Evolutionary conservation across 1,140 invertebrate genomes (phyloP).

Genomic region (Apis cerana): DNA sequence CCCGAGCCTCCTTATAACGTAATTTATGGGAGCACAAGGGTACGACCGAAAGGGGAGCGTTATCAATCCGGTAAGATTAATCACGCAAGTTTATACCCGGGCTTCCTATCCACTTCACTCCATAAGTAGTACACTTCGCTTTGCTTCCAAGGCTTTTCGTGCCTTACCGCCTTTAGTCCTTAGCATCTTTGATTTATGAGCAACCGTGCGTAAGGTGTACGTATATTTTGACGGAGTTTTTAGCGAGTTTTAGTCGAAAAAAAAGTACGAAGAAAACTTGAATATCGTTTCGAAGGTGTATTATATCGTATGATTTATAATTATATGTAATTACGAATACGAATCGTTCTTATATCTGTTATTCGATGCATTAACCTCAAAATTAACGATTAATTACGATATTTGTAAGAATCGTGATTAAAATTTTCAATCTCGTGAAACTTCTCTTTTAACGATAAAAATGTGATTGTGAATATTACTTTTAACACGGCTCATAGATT

Average conservation of each 20-base stretch:
- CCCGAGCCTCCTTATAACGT: constrained; percentile 73
- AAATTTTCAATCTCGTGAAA: background rate
- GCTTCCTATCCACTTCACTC: constrained; percentile 74
- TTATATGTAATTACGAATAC: no score
- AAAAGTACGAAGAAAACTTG: background rate
- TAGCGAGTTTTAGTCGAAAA: constrained; percentile 42
- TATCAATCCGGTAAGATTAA: constrained; percentile 78
- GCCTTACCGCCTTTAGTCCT: constrained; percentile 59
- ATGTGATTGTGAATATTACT: no score
- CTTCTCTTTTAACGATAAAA: no score
- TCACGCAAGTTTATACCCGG: constrained; percentile 75
- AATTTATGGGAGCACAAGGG: constrained; percentile 75
- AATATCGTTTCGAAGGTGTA: background rate
- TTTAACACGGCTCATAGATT: no score
- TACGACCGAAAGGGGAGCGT: constrained; percentile 66
- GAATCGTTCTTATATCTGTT: background rate
- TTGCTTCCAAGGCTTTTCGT: constrained; percentile 66
- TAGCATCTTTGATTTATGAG: constrained; percentile 74
- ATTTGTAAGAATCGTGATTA: no score
- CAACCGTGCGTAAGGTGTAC: constrained; percentile 20
- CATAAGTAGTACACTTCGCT: constrained; percentile 68
- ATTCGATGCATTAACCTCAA: no score
- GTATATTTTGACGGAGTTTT: constrained; percentile 35
- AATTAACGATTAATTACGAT: no score
- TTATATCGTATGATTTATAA: background rate